phyloP scores from a whole-genome alignment of 64 coral and sea anemone genomes.

The Cladopsammia gracilis region DNA sequence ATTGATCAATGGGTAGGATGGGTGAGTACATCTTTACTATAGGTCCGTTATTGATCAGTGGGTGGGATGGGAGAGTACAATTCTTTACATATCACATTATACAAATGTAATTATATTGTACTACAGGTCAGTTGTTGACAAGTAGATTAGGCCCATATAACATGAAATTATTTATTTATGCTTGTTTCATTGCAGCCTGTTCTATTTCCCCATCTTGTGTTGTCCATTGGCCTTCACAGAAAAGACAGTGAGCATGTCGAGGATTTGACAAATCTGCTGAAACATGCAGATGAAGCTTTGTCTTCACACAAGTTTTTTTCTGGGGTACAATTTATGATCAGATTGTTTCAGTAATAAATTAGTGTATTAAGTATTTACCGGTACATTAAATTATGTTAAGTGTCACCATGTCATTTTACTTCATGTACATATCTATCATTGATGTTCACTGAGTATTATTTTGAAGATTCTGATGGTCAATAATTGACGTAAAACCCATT shows the following conservation, averaged over 20 bases:
- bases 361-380: no score
- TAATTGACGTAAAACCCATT: no score
- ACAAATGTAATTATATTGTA: no score
- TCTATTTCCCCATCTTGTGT: slow-evolving; percentile 11
- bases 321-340: not conserved
- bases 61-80: not conserved
- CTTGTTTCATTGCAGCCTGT: slow-evolving; percentile 5
- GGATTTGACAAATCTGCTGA: slow-evolving; percentile 9
- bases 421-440: no score
- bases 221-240: not conserved
- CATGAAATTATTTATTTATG: not conserved
- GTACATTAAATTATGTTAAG: no score
- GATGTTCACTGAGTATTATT: no score
- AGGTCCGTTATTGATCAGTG: no score
- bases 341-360: not conserved
- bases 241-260: not conserved
- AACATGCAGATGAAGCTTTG: slow-evolving; percentile 16
- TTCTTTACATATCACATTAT: slow-evolving; percentile 10
- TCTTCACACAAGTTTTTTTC: slow-evolving; percentile 37
- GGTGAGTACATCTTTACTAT: no score
- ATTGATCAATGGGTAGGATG: no score
- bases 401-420: no score
- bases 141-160: no score
- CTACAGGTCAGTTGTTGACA: not conserved
- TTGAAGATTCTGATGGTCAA: no score